A percentile compares a stretch with the other conserved stretches of the same genome.
These are phyloP conservation scores for Contarinia nasturtii DNA, from an alignment of 1,140 invertebrate genomes.

Conservation along the genomic window DNA sequence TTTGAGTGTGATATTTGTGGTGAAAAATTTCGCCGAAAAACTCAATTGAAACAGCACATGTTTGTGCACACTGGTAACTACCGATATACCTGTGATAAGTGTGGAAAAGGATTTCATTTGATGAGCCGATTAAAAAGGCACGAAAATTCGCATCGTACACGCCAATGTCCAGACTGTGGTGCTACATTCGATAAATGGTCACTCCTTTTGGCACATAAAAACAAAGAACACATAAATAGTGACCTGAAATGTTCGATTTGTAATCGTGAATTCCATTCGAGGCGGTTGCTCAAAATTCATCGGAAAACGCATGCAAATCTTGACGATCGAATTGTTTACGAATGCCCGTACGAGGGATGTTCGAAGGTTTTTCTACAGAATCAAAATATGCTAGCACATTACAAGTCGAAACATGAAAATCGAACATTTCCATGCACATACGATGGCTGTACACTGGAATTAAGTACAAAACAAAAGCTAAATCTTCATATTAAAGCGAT, in stretches of 20 bases:
- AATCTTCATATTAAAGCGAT: neutral
- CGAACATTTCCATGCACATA: slow-evolving; percentile 18
- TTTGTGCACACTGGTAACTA: slow-evolving; percentile 14
- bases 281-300: neutral
- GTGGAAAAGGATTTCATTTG: slow-evolving; percentile 15
- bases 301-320: neutral
- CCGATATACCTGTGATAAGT: slow-evolving; percentile 15
- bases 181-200: neutral
- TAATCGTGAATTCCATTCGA: neutral
- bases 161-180: slow-evolving; percentile 1
- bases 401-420: slow-evolving; percentile 11
- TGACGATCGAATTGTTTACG: slow-evolving; percentile 3
- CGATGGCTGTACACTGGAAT: slow-evolving; percentile 9
- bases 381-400: slow-evolving; percentile 17
- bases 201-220: neutral
- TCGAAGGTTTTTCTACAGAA: slow-evolving; percentile 12
- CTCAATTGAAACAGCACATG: slow-evolving; percentile 17
- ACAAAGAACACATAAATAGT: neutral
- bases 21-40: slow-evolving; percentile 17
- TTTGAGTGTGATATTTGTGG: slow-evolving; percentile 13
- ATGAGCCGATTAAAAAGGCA: slow-evolving; percentile 16
- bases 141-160: neutral
- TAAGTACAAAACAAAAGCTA: slow-evolving; percentile 5
- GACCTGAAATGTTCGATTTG: neutral
- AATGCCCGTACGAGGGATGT: slow-evolving; percentile 12